Evolutionary conservation across 1,140 invertebrate genomes (phyloP).

Genomic region (Panagrolaimus sp.): DNA sequence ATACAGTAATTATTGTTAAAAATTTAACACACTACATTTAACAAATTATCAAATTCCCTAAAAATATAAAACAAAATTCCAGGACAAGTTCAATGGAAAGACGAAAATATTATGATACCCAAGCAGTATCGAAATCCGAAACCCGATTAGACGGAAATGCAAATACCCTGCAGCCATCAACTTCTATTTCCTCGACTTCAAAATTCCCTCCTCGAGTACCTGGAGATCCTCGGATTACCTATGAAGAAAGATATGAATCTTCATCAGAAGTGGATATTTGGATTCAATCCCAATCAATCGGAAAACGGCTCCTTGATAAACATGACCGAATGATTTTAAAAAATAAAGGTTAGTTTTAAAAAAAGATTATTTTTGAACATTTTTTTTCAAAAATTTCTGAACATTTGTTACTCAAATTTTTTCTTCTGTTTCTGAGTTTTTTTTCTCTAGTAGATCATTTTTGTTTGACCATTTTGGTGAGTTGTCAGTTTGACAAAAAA

Average conservation of each 20-base stretch:
- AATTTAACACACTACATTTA: no score
- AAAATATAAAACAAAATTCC: no score
- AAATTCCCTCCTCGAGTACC: background rate
- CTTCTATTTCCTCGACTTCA: background rate
- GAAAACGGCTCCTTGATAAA: constrained; percentile 14
- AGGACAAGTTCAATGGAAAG: background rate
- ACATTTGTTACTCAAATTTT: no score
- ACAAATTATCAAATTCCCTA: no score
- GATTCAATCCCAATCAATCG: constrained; percentile 16
- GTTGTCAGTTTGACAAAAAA: no score
- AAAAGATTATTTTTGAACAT: no score
- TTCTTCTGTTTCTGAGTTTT: no score
- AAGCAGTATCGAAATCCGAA: constrained; percentile 8
- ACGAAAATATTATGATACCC: background rate
- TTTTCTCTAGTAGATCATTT: no score
- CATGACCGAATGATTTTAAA: constrained; percentile 24
- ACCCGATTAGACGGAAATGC: background rate
- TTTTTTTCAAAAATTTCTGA: no score
- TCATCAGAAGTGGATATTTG: constrained; percentile 4
- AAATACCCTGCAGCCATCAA: background rate
- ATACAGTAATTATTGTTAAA: no score
- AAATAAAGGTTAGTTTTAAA: constrained; percentile 23
- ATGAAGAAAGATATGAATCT: constrained; percentile 11
- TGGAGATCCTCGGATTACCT: background rate
- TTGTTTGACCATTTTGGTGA: no score